These are phyloP conservation scores for Sphaerophoria rueppellii DNA, from an alignment of 2,888 invertebrate genomes.

Conservation along the genomic window DNA sequence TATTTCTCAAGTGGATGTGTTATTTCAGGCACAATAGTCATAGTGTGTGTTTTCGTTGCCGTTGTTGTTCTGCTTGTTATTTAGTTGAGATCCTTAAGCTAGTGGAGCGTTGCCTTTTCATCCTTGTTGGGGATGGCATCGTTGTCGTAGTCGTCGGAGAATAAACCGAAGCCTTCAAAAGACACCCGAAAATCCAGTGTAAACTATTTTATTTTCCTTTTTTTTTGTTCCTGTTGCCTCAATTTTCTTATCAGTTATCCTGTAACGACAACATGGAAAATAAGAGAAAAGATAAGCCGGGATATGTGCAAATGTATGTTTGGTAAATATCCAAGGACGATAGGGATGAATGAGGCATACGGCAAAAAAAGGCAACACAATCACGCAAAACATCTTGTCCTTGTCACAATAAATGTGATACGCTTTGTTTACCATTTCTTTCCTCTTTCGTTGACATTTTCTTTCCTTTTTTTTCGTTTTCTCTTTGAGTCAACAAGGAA, in stretches of 20 bases:
- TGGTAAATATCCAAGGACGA: not conserved
- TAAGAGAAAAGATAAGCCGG: constrained; percentile 9
- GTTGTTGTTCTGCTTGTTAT: not conserved
- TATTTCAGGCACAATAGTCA: constrained; percentile 17
- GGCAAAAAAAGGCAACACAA: constrained; percentile 31
- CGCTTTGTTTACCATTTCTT: constrained; percentile 78
- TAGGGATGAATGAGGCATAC: constrained; percentile 25
- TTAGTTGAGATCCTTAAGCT: constrained; percentile 3
- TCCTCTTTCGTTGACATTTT: constrained; percentile 14
- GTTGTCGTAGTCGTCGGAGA: not conserved
- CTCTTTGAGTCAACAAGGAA: constrained; percentile 22
- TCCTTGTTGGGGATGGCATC: not conserved
- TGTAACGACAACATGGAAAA: constrained; percentile 56
- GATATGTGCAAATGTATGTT: not conserved
- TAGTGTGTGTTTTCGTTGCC: constrained; percentile 11
- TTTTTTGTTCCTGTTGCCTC: constrained; percentile 9
- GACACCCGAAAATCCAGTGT: constrained; percentile 52
- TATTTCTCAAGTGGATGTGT: constrained; percentile 13
- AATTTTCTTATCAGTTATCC: constrained; percentile 66
- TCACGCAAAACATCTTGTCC: constrained; percentile 74
- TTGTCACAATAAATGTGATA: constrained; percentile 77
- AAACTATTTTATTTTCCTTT: constrained; percentile 40
- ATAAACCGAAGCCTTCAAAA: constrained; percentile 41
- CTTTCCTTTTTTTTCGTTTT: not conserved
- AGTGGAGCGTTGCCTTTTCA: constrained; percentile 22